These are phyloP conservation scores for Neocloeon triangulifer DNA, from an alignment of 1,140 invertebrate species.

Conservation along the genomic window DNA sequence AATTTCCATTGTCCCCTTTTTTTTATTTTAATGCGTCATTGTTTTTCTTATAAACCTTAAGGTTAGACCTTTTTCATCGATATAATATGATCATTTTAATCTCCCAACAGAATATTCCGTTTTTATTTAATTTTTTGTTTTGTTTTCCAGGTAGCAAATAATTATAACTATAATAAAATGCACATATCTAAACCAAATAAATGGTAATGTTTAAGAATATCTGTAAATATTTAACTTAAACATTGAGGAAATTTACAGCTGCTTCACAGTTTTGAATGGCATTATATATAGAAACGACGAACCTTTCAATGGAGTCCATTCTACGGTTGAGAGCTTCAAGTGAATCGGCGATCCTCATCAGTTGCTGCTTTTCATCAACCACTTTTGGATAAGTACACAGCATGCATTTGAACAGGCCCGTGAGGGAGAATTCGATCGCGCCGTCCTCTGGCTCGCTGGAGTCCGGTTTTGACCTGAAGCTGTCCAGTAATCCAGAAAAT, in stretches of 20 bases:
- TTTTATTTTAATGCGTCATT: no score
- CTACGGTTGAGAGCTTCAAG: conserved; percentile 14
- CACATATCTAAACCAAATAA: no score
- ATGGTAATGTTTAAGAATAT: background rate
- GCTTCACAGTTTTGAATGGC: no score
- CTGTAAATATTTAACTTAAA: background rate
- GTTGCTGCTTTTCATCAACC: conserved; percentile 14
- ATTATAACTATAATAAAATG: no score
- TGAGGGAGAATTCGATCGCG: conserved; percentile 18
- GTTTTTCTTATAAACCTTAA: no score
- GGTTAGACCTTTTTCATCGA: no score
- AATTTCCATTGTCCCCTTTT: no score
- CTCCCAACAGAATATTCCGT: no score
- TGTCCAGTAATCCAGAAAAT: background rate
- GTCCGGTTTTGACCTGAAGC: background rate
- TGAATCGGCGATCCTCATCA: conserved; percentile 15
- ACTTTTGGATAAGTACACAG: conserved; percentile 18
- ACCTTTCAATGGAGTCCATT: conserved; percentile 14
- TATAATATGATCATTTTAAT: no score
- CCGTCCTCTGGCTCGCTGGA: conserved; percentile 16
- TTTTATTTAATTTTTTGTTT: no score
- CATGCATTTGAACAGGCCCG: conserved; percentile 21
- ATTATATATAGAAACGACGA: background rate
- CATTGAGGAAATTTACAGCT: no score
- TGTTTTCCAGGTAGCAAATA: no score